These are phyloP conservation scores for Paguma larvata DNA, from an alignment of 2,797 vertebrate genomes.

Conservation along the genomic window DNA sequence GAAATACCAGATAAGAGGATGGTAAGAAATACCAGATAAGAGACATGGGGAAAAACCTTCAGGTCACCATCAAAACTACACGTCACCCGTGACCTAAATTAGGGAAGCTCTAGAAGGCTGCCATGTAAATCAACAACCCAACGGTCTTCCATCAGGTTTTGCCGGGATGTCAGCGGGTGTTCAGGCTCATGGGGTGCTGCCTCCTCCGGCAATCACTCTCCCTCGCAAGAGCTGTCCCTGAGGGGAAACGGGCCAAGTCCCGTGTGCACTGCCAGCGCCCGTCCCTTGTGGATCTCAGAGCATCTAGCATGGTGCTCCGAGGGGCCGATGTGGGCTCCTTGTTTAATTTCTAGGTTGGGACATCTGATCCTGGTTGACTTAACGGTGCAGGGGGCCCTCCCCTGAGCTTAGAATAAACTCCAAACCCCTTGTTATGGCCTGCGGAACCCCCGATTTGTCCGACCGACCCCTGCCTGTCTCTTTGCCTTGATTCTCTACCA, in stretches of 20 bases:
- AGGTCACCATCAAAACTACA: not conserved
- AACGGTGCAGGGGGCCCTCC: no score
- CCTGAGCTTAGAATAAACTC: not conserved
- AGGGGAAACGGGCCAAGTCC: not conserved
- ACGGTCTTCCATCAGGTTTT: not conserved
- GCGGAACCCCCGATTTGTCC: fast-evolving
- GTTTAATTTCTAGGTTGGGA: not conserved
- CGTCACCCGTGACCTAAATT: fast-evolving
- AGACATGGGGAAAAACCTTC: not conserved
- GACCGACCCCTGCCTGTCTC: not conserved
- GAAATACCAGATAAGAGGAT: not conserved
- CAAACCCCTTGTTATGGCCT: not conserved
- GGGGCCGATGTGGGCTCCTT: not conserved
- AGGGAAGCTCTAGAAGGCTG: not conserved
- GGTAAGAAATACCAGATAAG: not conserved
- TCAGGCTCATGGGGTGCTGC: not conserved
- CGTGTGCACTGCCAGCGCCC: fast-evolving
- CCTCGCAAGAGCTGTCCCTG: not conserved
- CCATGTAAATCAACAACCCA: not conserved
- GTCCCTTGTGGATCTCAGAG: not conserved
- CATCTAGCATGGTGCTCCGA: not conserved
- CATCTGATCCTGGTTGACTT: not conserved
- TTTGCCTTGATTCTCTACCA: not conserved
- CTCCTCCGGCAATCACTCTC: not conserved
- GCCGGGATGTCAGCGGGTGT: no score